Base-by-base conservation (phyloP, 1,140 invertebrate genomes). In the Aplysia californica region DNA sequence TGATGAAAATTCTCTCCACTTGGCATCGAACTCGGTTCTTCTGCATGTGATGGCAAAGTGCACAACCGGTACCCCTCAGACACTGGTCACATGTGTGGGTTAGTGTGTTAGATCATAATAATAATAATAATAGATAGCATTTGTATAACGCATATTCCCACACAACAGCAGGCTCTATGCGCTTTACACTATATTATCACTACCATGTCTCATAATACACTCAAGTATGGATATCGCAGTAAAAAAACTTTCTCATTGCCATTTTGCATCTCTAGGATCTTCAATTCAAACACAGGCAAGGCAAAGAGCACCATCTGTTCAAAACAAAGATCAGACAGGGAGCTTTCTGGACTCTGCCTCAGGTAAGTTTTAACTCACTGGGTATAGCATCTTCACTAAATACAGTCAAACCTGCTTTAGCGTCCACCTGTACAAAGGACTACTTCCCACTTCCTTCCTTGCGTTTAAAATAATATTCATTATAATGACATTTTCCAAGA, bases 261-360 rank as follows among this genome's bases (percentile, higher is more conserved):
- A 33, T 72, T 72, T 15, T 72, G 3, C 23, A 10, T 73, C 29
- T 26, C 26, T 50, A 73, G 71, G 71, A 73, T 1, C 18, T 73
- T 1, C 71, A 73, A 41, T 73, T 73, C 38, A 73, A 73, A 31
- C 71, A 73, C 38, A 73, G 64, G 58, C 71, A 73, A 64, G 71
- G 71, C 3, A 73, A 73, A 31, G 71, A 73, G 26, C 56, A 73
- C 29, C 41, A 73, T 58, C 23, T 73, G n/a, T 73, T 73, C 26
- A 73, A 44, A 36, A 73, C 71, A 41, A 73, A 61, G 21, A n/a
- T 73, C 18, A 73, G 64, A 59, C 41, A 58, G 15, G 71, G 71
- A 1, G n/a, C 33, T 6, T 1, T 73, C 3, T 73, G 71, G 71
- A 61, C 31, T 23, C 36, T 73, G 4, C 35, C 58, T 3, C 71